Percentiles rank a stretch among this genome's conserved stretches.
Evolutionary conservation across 2,888 invertebrate genomes (phyloP).

Genomic region (Lagria hirta): DNA sequence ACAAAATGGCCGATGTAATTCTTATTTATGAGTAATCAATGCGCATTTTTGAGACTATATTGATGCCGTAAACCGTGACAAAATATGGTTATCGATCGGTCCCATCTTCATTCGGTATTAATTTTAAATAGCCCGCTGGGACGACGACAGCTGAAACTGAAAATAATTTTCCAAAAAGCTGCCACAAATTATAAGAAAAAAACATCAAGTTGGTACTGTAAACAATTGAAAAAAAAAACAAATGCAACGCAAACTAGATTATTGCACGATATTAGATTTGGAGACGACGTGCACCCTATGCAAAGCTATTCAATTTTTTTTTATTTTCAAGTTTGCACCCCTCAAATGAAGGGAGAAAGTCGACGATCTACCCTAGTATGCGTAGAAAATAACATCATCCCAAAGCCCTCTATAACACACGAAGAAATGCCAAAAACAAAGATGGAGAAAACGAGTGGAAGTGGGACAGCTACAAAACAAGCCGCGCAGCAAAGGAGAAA

Average conservation of each 20-base stretch:
- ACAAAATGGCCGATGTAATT: constrained; percentile 17
- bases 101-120: constrained; percentile 8
- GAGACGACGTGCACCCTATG: neutral
- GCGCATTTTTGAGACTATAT: too few species aligned
- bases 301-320: neutral
- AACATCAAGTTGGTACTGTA: constrained; percentile 3
- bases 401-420: constrained; percentile 12
- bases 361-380: constrained; percentile 14
- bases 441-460: constrained; percentile 20
- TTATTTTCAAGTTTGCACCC: constrained; percentile 9
- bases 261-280: too few species aligned
- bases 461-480: constrained; percentile 30
- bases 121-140: constrained; percentile 9
- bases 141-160: constrained; percentile 12
- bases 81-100: constrained; percentile 8
- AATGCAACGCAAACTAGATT: too few species aligned
- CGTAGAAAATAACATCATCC: constrained; percentile 20
- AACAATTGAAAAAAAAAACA: too few species aligned
- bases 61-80: constrained; percentile 6
- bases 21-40: too few species aligned
- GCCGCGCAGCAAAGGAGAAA: constrained; percentile 34
- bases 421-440: constrained; percentile 8
- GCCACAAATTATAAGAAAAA: constrained; percentile 5
- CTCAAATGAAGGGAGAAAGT: constrained; percentile 17
- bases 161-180: constrained; percentile 5